Evolutionary conservation across 1,140 invertebrate genomes (phyloP).

Genomic region (Acromyrmex charruanus): DNA sequence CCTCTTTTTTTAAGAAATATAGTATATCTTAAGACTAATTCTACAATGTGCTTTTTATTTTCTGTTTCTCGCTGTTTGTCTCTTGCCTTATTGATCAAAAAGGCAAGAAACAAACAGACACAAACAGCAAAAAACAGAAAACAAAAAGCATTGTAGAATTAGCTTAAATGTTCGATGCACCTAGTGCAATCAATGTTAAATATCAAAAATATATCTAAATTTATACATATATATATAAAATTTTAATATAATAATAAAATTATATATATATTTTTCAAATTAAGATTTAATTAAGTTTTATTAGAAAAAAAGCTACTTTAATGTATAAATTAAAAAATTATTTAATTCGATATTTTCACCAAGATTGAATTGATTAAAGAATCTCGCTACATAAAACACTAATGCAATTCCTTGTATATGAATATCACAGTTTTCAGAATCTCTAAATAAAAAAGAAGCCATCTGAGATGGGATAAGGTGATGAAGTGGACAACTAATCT

Average conservation of each 20-base stretch:
- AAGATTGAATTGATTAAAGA: neutral
- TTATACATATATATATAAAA: neutral
- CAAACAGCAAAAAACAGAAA: too few relatives aligned
- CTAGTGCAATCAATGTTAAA: neutral
- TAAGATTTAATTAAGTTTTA: neutral
- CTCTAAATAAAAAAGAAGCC: neutral
- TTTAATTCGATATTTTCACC: conserved; percentile 3
- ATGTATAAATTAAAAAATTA: neutral
- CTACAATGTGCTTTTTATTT: too few relatives aligned
- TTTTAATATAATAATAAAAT: neutral
- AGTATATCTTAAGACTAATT: too few relatives aligned
- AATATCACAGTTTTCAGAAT: conserved; percentile 5
- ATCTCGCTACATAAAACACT: neutral
- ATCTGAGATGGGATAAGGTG: neutral
- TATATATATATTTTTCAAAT: neutral
- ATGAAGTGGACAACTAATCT: conserved; percentile 31
- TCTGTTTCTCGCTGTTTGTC: too few relatives aligned
- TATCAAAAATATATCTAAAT: neutral
- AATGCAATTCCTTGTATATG: neutral
- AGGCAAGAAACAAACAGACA: too few relatives aligned
- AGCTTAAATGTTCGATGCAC: neutral
- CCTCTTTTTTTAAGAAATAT: too few relatives aligned
- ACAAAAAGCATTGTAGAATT: too few relatives aligned
- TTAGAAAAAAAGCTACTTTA: neutral
- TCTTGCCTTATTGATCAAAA: too few relatives aligned